Base-by-base conservation (phyloP, 1,140 invertebrate species). In the Drosophila sproati region DNA sequence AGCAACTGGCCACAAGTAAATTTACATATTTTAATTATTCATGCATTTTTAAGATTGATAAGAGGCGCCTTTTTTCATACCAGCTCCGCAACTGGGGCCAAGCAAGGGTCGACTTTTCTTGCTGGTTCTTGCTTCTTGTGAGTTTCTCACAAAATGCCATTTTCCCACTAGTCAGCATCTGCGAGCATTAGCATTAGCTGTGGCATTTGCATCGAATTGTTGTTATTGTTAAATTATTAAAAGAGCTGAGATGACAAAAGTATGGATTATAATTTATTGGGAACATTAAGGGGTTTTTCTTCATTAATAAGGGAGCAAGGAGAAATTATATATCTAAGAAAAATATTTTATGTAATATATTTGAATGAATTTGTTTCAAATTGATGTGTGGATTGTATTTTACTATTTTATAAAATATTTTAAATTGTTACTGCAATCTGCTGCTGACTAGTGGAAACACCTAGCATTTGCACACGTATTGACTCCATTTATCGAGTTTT, bases 41-140 rank as follows among this genome's bases (percentile, higher is more conserved):
- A 88, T 88, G 85, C 80, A 89, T 88, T 88, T 88, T 88, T 89
- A 88, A 88, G 83, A 88, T 88, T 89, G 85, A 88, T 88, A 88
- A 88, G 80, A 83, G 61, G 39, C 59, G 68, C 55, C 52, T 55
- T 59, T 67, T 73, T 75, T 61, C 39, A 5, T 37, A 10, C 10
- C 35, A 51, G 41, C 7, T 37, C 39, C 43, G 39, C 52, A 8
- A 39, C 8, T 6, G 45, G 37, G 37, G 51, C 52, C 29, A 12
- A 55, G 29, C 29, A 57, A 59, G 63, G 32, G 48, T 68, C 57
- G 72, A 41, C 50, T 45, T n/a, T 12, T 29, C 35, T 28, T 7
- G 41, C 45, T 28, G 32, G 29, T 52, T 43, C 43, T 35, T 35
- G 52, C 61, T 28, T 29, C 37, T 52, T 6, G 31, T 34, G 6